A percentile compares a stretch with the other conserved stretches of the same genome.
Evolutionary conservation across 2,888 invertebrate species (phyloP).

Genomic region (Cheiracanthium punctorium): DNA sequence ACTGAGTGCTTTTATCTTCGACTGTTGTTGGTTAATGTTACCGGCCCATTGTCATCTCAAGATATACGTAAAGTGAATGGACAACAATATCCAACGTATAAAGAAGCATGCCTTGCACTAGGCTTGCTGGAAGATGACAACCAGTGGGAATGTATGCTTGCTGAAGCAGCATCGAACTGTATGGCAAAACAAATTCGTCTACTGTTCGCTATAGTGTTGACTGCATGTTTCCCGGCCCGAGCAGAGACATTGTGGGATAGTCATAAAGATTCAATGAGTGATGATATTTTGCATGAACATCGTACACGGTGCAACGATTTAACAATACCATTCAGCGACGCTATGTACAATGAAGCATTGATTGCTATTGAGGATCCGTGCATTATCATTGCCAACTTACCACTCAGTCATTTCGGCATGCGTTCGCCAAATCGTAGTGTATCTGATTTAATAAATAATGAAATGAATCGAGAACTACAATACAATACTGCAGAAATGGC

Average conservation of each 20-base stretch:
- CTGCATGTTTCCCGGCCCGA: conserved; percentile 19
- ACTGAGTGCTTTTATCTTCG: conserved; percentile 20
- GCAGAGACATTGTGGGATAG: not conserved
- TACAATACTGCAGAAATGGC: conserved; percentile 18
- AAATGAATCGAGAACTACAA: conserved; percentile 4
- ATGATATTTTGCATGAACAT: conserved; percentile 36
- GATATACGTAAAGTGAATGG: conserved; percentile 1
- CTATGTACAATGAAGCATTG: conserved; percentile 28
- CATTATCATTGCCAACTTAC: conserved; percentile 2
- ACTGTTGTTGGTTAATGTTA: conserved; percentile 9
- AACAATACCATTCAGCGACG: conserved; percentile 25
- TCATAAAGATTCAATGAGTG: conserved; percentile 28
- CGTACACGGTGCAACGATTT: conserved; percentile 40
- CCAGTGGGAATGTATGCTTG: conserved; percentile 29
- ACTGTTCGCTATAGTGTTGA: conserved; percentile 36
- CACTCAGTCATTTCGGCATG: not conserved
- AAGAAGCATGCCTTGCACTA: conserved; percentile 27
- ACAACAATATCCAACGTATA: not conserved
- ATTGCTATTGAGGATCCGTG: conserved; percentile 26
- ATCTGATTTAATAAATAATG: not conserved
- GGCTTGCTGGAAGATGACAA: conserved; percentile 44
- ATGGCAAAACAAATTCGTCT: conserved; percentile 24
- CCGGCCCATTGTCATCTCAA: conserved; percentile 3
- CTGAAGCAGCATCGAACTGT: conserved; percentile 43
- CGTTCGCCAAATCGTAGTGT: not conserved